phyloP scores from a whole-genome alignment of 2,113 vertebrate genomes.

The Sinocyclocheilus grahami region DNA sequence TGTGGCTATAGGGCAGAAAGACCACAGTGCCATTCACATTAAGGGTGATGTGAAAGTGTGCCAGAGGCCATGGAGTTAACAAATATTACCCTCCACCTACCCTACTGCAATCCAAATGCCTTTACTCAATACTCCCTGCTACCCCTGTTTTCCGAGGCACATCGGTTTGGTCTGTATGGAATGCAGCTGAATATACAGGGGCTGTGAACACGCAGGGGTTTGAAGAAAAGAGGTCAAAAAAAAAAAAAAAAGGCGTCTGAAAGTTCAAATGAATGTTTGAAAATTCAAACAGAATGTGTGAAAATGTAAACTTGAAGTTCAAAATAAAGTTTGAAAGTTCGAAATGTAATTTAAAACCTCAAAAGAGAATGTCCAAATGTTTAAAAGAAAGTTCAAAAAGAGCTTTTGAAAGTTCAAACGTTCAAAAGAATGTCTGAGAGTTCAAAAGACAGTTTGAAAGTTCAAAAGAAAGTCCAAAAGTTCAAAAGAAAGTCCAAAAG shows the following conservation, averaged over 20 bases:
- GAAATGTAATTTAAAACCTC: neutral
- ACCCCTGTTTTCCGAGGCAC: conserved; percentile 63
- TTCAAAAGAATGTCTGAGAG: too few species aligned
- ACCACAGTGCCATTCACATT: conserved; percentile 13
- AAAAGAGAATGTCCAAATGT: neutral
- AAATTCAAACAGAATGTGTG: neutral
- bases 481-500: too few species aligned
- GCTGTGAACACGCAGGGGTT: neutral
- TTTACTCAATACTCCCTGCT: neutral
- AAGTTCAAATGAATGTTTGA: neutral
- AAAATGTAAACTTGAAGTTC: neutral
- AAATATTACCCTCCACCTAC: conserved; percentile 2
- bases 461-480: too few species aligned
- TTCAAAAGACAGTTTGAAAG: too few species aligned
- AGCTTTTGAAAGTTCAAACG: too few species aligned
- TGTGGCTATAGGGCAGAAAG: conserved; percentile 27
- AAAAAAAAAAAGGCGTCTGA: neutral
- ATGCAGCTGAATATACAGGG: conserved; percentile 45
- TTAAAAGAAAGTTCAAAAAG: neutral
- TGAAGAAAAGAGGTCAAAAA: neutral
- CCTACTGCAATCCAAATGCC: neutral
- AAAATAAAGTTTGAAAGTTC: neutral
- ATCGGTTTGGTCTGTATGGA: conserved; percentile 67
- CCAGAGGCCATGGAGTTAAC: conserved; percentile 20
- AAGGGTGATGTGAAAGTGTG: conserved; percentile 20